Evolutionary conservation across 2,797 vertebrate genomes (phyloP).

Genomic region (Myiotriccus ornatus): DNA sequence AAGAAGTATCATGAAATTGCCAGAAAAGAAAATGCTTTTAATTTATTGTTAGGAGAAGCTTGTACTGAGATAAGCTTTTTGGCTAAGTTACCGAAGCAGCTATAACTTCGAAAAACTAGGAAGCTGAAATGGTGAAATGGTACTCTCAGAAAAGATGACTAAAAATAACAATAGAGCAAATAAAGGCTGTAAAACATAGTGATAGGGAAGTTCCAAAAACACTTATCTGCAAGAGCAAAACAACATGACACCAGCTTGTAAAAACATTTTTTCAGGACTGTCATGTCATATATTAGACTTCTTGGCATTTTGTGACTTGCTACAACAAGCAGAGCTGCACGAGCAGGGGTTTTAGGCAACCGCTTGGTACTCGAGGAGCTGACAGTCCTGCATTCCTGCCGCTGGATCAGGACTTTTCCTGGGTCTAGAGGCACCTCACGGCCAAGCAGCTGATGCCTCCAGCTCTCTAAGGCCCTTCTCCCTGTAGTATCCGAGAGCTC

Average conservation of each 20-base stretch:
- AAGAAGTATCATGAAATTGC: neutral
- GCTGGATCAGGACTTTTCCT: neutral
- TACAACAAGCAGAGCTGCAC: neutral
- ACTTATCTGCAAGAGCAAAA: slow-evolving; percentile 42
- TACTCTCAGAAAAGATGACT: slow-evolving; percentile 13
- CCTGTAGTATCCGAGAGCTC: neutral
- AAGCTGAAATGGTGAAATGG: slow-evolving; percentile 8
- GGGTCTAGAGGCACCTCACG: neutral
- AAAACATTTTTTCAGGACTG: slow-evolving; percentile 39
- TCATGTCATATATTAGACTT: neutral
- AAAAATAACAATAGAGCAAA: slow-evolving; percentile 51
- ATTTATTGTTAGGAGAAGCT: slow-evolving; percentile 19
- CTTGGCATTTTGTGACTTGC: neutral
- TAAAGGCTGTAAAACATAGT: neutral
- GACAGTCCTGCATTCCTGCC: neutral
- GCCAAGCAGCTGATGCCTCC: neutral
- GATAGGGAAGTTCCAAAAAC: slow-evolving; percentile 34
- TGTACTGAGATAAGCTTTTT: neutral
- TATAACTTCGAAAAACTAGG: neutral
- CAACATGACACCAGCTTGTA: slow-evolving; percentile 35
- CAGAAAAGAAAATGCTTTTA: neutral
- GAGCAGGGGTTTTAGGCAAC: neutral
- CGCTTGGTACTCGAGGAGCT: fast-evolving
- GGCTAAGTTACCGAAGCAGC: neutral
- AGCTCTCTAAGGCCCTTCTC: neutral